Evolutionary conservation across 2,113 vertebrate species (phyloP).

Genomic region (Apodemus sylvaticus): DNA sequence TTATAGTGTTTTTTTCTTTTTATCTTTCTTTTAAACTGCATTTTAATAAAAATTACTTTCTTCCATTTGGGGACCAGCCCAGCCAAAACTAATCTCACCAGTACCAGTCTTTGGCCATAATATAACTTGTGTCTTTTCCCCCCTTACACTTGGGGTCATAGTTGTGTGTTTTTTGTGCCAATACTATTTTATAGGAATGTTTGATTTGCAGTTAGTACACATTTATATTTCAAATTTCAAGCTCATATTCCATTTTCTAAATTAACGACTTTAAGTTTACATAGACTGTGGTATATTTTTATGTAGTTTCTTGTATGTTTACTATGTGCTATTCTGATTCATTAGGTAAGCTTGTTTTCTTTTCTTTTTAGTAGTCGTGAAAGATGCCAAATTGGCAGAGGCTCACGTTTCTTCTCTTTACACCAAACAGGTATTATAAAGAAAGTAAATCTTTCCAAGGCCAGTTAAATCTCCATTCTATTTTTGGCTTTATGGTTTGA

Average conservation of each 20-base stretch:
- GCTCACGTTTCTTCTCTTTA: conserved; percentile 78
- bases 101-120: not conserved
- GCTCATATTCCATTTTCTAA: conserved; percentile 60
- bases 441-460: conserved; percentile 80
- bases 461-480: conserved; percentile 77
- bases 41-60: conserved; percentile 45
- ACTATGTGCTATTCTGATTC: conserved; percentile 80
- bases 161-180: conserved; percentile 51
- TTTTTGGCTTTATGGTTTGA: conserved; percentile 76
- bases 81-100: conserved; percentile 45
- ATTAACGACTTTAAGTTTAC: conserved; percentile 58
- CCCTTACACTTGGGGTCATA: conserved; percentile 29
- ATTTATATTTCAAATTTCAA: conserved; percentile 66
- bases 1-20: conserved; percentile 58
- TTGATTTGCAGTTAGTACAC: conserved; percentile 40
- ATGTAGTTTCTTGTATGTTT: conserved; percentile 77
- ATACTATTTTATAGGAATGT: conserved; percentile 31
- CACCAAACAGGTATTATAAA: conserved; percentile 77
- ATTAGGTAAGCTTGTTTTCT: conserved; percentile 82
- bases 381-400: conserved; percentile 83
- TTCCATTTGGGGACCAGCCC: conserved; percentile 42
- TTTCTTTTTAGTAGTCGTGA: conserved; percentile 81
- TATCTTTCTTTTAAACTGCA: conserved; percentile 41
- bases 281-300: conserved; percentile 69
- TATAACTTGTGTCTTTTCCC: not conserved